Evolutionary conservation across 2,888 invertebrate genomes (phyloP).

Genomic region (Boloria selene): DNA sequence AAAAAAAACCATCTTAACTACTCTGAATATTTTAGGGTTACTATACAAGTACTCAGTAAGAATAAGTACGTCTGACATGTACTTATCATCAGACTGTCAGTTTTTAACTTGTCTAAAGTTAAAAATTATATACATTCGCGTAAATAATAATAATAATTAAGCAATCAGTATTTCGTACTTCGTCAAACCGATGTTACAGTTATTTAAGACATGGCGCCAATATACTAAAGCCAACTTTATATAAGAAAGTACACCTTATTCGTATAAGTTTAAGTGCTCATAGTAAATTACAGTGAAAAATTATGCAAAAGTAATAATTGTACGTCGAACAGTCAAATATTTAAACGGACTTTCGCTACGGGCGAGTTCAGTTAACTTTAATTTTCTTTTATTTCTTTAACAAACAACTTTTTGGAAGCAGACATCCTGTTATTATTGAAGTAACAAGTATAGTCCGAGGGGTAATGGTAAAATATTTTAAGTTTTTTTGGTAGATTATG

Average conservation of each 20-base stretch:
- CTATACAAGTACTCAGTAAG: slow-evolving; percentile 6
- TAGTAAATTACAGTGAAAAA: slow-evolving; percentile 41
- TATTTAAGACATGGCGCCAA: slow-evolving; percentile 65
- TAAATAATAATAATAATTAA: slow-evolving; percentile 72
- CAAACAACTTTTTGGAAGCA: slow-evolving; percentile 42
- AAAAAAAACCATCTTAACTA: not conserved
- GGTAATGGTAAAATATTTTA: not conserved
- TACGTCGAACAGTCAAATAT: slow-evolving; percentile 71
- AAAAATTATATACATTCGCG: slow-evolving; percentile 59
- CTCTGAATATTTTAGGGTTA: slow-evolving; percentile 1
- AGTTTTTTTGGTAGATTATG: not conserved
- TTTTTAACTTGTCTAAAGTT: slow-evolving; percentile 52
- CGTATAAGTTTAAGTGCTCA: slow-evolving; percentile 35
- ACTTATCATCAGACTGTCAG: slow-evolving; percentile 26
- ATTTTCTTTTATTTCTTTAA: slow-evolving; percentile 50
- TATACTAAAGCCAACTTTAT: slow-evolving; percentile 45
- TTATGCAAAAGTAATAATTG: slow-evolving; percentile 69
- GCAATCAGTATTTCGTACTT: slow-evolving; percentile 66
- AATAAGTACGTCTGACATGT: slow-evolving; percentile 10
- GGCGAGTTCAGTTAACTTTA: slow-evolving; percentile 57
- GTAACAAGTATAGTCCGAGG: slow-evolving; percentile 9
- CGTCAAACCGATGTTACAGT: slow-evolving; percentile 74
- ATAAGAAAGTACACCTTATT: slow-evolving; percentile 37
- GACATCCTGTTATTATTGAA: slow-evolving; percentile 20
- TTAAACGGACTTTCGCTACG: slow-evolving; percentile 65